Evolutionary conservation across 2,888 invertebrate species (phyloP), one percentile per base, ranked within the genome.

Genomic region (Drosophila meridionalis): DNA sequence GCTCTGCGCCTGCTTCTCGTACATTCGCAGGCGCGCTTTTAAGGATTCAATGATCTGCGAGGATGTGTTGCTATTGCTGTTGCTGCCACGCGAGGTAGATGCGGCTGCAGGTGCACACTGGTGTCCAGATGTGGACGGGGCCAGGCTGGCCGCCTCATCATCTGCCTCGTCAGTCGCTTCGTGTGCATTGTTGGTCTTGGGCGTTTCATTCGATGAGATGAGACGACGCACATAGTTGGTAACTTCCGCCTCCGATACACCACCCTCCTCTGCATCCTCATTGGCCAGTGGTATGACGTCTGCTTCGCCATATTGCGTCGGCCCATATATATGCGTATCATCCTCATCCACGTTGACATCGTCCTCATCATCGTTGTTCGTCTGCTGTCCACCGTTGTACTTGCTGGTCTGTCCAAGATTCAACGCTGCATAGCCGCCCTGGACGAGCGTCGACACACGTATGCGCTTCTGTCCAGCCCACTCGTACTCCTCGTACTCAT

Each of bases 391-490:
- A 11, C 87, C 81, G 61, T 83, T 83, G 55, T 85, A 87, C 45
- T 82, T 87, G 40, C 79, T 80, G 9, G 83, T 80, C 61, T 92
- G 91, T 3, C 94, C 94, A 60, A 93, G 82, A 11, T 93, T 78
- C 28, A 94, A 83, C 40, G 94, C 94, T n/a, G 95, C 94, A 82
- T 95, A 95, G 50, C 95, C 95, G 32, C 96, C 96, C 76, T 95
- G 94, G 57, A 97, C 94, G 76, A 97, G 93, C 4, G 96, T 96
- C 0, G 96, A 94, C 0, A 96, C 96, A 5, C 96, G 94, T 62
- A 97, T 95, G 67, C 98, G 94, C 90, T 97, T 96, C 92, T 98
- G 96, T 0, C 98, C 98, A 36, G 98, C 97, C 98, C 98, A 98
- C 91, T 97, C 96, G 93, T 98, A 98, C 91, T 98, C 98, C 80